phyloP scores from a whole-genome alignment of 1,140 invertebrate species.

The Apis florea region DNA sequence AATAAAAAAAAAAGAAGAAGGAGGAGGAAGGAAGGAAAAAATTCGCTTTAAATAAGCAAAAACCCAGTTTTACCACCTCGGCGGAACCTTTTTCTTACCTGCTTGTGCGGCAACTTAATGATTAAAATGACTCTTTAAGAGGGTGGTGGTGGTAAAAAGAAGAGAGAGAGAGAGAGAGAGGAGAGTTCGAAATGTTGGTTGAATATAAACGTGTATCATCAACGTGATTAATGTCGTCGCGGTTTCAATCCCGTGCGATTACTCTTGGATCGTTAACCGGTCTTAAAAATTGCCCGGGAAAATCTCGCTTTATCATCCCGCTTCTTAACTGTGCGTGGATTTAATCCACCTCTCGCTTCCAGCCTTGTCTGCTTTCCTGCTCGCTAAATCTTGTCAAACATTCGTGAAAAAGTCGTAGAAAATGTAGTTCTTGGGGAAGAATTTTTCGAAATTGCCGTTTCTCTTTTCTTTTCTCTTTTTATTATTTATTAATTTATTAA shows the following conservation, averaged over 20 bases:
- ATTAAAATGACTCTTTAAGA: slow-evolving; percentile 28
- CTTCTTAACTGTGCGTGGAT: background rate
- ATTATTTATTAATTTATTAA: too few species aligned
- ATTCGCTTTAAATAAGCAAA: background rate
- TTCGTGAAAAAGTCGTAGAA: too few species aligned
- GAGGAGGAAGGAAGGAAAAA: background rate
- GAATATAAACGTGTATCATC: slow-evolving; percentile 45
- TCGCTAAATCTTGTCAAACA: too few species aligned
- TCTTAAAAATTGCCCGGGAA: slow-evolving; percentile 26
- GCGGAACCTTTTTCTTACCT: slow-evolving; percentile 1
- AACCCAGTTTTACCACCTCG: background rate
- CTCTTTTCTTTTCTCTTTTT: too few species aligned
- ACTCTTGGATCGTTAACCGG: slow-evolving; percentile 32
- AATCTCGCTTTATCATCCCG: slow-evolving; percentile 14
- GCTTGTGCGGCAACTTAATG: background rate
- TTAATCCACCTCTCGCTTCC: background rate
- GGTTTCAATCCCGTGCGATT: slow-evolving; percentile 26
- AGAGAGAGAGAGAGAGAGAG: background rate
- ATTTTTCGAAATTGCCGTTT: too few species aligned
- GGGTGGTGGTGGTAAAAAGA: background rate
- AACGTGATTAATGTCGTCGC: slow-evolving; percentile 35
- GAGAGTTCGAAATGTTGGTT: slow-evolving; percentile 1
- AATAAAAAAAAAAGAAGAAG: too few species aligned
- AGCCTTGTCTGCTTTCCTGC: too few species aligned
- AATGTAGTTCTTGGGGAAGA: too few species aligned